Conservation (phyloP, 53 echinoderm and acorn worm species). For the Echinarachnius parma region DNA sequence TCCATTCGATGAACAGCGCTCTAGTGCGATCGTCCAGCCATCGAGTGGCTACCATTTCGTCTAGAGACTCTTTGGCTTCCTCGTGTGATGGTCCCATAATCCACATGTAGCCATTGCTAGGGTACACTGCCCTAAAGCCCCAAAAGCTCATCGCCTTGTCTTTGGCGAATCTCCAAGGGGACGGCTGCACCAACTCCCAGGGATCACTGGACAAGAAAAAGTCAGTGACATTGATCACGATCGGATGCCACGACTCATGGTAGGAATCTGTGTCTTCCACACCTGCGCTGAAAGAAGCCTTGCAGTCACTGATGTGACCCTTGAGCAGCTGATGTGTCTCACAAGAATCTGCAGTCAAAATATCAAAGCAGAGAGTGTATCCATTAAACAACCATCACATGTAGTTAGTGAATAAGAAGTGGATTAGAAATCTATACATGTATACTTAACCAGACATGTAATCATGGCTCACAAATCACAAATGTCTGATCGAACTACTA, state of each 20-base stretch:
- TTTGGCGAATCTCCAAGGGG: conserved; percentile 61
- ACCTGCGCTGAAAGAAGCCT: conserved; percentile 38
- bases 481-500: no score
- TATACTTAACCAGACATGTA: no score
- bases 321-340: conserved; percentile 1
- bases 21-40: conserved; percentile 78
- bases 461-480: no score
- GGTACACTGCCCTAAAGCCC: conserved; percentile 53
- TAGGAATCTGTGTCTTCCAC: conserved; percentile 64
- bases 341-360: conserved; percentile 20
- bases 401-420: no score
- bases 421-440: no score
- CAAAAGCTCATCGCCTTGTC: conserved; percentile 25
- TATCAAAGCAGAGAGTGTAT: no score
- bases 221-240: conserved; percentile 6
- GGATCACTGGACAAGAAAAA: no score
- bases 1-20: conserved; percentile 83
- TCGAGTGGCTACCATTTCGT: conserved; percentile 29
- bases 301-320: conserved; percentile 43
- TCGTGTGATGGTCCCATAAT: conserved; percentile 45
- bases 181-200: background rate
- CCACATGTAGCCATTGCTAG: conserved; percentile 70
- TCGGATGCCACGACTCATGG: conserved; percentile 59
- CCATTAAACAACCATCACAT: no score
- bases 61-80: conserved; percentile 37